Base-by-base conservation (phyloP, 35 echinoderm and acorn worm genomes). In the Strongylocentrotus purpuratus region DNA sequence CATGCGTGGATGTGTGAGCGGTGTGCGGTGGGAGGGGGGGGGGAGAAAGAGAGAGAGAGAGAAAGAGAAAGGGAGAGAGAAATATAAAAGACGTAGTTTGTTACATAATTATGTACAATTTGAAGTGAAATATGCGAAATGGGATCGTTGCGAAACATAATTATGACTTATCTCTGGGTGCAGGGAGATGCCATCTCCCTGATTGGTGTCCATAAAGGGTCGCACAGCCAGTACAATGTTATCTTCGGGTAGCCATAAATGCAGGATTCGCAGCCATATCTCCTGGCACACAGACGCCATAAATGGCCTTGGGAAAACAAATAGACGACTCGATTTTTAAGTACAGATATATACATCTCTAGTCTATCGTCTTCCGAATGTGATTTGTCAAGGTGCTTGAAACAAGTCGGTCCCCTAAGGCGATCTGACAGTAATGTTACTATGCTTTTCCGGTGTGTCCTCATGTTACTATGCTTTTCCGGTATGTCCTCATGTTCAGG, bases 311-410 rank as follows among this genome's bases (percentile, higher is more conserved):
- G 65, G 65, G 65, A 78, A 78, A n/a, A 78, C 65, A 78, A 78
- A 78, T 78, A 78, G 22, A 78, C 28, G 65, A 78, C 65, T 78
- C 65, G 65, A 78, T 28, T n/a, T 78, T 4, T 22, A 28, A 78
- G 25, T 78, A n/a, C 20, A 78, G 65, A 28, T 28, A 78, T 78
- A 78, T 78, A 78, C 20, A 78, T 28, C 5, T 22, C 0, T n/a
- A 78, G 65, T 78, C 65, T 78, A 78, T 28, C 65, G 20, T n/a
- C 65, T 78, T 78, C 65, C 65, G 65, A 78, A 78, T 78, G 65
- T n/a, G 20, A 78, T 78, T 78, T 78, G 65, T 78, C 65, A n/a
- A 78, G 65, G 50, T n/a, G 65, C 65, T 78, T n/a, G 65, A 78
- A 78, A 78, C 65, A 78, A 78, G 65, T 78, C 28, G 65, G 65